Evolutionary conservation across 92 coral and sea anemone species (phyloP).

Genomic region (Umimayanthus chanpuru): DNA sequence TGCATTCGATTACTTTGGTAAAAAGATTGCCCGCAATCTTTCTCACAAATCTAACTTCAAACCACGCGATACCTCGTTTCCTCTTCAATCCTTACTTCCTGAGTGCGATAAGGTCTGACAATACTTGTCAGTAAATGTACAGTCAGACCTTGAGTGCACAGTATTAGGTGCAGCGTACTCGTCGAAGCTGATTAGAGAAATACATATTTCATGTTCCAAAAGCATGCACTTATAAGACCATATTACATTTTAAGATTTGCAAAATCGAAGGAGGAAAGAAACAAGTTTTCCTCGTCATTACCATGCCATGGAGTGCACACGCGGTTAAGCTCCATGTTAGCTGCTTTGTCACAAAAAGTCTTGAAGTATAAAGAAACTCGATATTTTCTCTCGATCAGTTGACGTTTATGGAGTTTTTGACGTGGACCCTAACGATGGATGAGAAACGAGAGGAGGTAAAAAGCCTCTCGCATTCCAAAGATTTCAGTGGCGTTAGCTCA

Average conservation of each 20-base stretch:
- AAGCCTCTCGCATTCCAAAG: constrained; percentile 25
- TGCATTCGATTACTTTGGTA: background rate
- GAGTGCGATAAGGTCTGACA: constrained; percentile 31
- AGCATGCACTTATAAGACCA: background rate
- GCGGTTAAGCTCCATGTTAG: background rate
- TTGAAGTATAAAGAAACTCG: constrained; percentile 15
- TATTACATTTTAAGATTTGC: background rate
- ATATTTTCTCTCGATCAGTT: constrained; percentile 5
- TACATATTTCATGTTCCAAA: background rate
- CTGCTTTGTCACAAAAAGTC: background rate
- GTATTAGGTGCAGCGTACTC: background rate
- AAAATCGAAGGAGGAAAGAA: background rate
- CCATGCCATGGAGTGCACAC: background rate
- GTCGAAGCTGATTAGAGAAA: background rate
- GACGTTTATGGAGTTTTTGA: constrained; percentile 32
- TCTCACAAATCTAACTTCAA: background rate
- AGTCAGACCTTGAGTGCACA: constrained; percentile 9
- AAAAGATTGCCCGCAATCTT: constrained; percentile 9
- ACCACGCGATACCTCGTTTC: constrained; percentile 21
- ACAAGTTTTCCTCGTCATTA: background rate
- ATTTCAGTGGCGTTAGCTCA: background rate
- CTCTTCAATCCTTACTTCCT: constrained; percentile 18
- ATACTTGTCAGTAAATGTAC: constrained; percentile 7
- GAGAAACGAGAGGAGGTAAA: background rate
- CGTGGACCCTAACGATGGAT: constrained; percentile 21